Base-by-base conservation (phyloP, 2,888 invertebrate species). In the Phymatocera aterrima region DNA sequence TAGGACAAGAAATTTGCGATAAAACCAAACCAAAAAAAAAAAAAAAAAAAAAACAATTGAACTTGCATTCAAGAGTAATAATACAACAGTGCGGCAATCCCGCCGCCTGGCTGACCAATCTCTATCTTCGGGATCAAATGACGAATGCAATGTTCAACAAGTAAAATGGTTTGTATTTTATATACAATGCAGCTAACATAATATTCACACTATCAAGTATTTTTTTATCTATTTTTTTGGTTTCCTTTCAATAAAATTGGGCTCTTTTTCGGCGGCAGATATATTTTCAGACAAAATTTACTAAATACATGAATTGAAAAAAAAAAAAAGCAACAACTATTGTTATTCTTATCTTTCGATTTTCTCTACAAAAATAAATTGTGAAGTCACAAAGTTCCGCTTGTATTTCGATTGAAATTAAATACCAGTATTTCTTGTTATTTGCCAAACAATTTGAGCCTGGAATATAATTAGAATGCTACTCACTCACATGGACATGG, bases 101-200 rank as follows among this genome's bases (percentile, higher is more conserved):
- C 51, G 51, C 15, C 12, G 46, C 37, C 43, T 24, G 24, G 72
- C 51, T 2, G n/a, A 37, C 21, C 57, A 8, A 15, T 64, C 18
- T n/a, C n/a, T n/a, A n/a, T n/a, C n/a, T n/a, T n/a, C 6, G 84
- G 84, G 83, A 84, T 85, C 83, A 83, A 84, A 85, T 83, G 87
- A 21, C 60, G 85, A 89, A 88, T 88, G 89, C 88, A 88, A 87
- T 85, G 87, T 89, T 88, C 89, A 87, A 84, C 89, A 84, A n/a
- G 86, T 88, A 83, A 87, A 86, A 85, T 85, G 90, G 90, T 90
- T 90, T 90, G 90, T 90, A 90, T 90, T 85, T 87, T 88, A n/a
- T n/a, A n/a, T 85, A 87, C 84, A 86, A 86, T 86, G 88, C 89
- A 88, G 88, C 88, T 88, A 86, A 85, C 86, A 83, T 83, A 82